These are phyloP conservation scores for Heptranchias perlo DNA, from an alignment of 2,113 vertebrate genomes.

Conservation along the genomic window DNA sequence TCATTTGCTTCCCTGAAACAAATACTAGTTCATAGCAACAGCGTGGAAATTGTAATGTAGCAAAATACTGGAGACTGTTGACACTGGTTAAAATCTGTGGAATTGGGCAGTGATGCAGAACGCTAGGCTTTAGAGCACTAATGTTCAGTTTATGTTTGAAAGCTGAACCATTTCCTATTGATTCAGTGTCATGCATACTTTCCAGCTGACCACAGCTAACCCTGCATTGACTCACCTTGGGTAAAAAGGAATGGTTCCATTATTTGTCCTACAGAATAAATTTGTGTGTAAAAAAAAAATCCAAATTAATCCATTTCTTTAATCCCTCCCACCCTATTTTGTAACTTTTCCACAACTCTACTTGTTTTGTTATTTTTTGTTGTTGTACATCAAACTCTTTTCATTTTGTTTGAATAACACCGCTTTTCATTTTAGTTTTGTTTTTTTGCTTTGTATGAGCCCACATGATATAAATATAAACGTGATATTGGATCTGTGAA, in stretches of 20 bases:
- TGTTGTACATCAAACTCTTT: neutral
- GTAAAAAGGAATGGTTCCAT: neutral
- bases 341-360: neutral
- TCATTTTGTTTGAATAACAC: neutral
- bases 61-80: neutral
- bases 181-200: neutral
- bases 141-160: neutral
- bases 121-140: neutral
- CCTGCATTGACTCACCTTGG: neutral
- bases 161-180: neutral
- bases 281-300: too few species aligned
- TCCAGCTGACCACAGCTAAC: conserved; percentile 2
- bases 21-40: neutral
- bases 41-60: conserved; percentile 4
- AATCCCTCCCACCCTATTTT: neutral
- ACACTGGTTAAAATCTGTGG: neutral
- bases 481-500: neutral
- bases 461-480: neutral
- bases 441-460: neutral
- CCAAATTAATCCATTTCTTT: neutral
- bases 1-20: neutral
- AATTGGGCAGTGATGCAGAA: neutral
- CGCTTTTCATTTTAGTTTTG: neutral
- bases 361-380: neutral
- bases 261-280: conserved; percentile 8